Evolutionary conservation across 2,888 invertebrate genomes (phyloP), one percentile per base, ranked within the genome.

Genomic region (Mythimna ferrago): DNA sequence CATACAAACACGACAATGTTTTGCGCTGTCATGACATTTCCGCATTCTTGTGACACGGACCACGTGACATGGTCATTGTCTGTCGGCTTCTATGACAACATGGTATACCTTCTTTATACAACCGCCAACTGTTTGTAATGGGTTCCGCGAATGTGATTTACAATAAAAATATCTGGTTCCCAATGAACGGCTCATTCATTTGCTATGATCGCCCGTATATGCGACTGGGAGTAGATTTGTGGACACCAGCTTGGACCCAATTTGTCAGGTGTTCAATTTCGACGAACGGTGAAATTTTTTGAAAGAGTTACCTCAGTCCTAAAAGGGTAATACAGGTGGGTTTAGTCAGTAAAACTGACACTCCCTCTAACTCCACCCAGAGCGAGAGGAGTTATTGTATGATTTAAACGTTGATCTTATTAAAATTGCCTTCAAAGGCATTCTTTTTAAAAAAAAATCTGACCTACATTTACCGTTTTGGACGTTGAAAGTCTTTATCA

Each of bases 41-140:
- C 83, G 83, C 85, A 81, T 83, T 73, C 75, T 72, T 56, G 56
- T n/a, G 38, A 54, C 61, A 63, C 9, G 44, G 48, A 58, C 73
- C 83, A 85, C 76, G 83, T 85, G 83, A 85, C 77, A 70, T 26
- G 32, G 53, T 41, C 76, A 79, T 84, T 83, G 83, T 84, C 63
- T 71, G 51, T 56, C 14, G 3, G 19, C 80, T 63, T 69, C 68
- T 76, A 66, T 62, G 71, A 72, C 71, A 74, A 71, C 60, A 76
- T 71, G 48, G 68, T 54, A 63, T 60, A 16, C 60, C 60, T 66
- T 68, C 69, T 80, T 80, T 80, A 69, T 32, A 58, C 63, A 53
- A 61, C 72, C 26, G 35, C 35, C 35, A 19, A 35, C 44, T n/a
- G 38, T 41, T 58, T 38, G 58, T 76, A 71, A 76, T 76, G 58